phyloP scores from a whole-genome alignment of 2,797 vertebrate species.

The Hypotaenidia philippensis region DNA sequence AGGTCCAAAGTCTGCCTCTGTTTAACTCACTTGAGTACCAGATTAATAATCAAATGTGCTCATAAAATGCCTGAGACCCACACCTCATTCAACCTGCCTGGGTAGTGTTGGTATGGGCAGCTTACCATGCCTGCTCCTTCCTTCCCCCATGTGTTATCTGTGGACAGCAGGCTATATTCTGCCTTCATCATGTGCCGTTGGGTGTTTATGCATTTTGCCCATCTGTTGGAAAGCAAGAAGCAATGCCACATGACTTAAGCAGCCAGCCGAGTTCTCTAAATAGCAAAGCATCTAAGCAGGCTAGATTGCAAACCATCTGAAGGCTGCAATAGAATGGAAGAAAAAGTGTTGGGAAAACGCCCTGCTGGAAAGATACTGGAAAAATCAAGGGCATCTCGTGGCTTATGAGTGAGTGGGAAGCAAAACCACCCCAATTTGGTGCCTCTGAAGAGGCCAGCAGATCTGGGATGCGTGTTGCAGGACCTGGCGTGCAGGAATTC shows the following conservation, averaged over 20 bases:
- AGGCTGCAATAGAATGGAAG: background rate
- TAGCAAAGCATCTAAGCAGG: background rate
- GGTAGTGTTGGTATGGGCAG: background rate
- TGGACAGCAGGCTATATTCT: background rate
- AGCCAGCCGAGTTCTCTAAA: background rate
- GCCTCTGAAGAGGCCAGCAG: background rate
- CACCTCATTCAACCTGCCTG: background rate
- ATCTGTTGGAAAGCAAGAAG: background rate
- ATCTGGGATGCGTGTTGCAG: background rate
- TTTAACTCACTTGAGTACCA: background rate
- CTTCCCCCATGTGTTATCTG: background rate
- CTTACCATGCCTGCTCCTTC: background rate
- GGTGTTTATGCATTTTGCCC: background rate
- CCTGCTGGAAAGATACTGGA: background rate
- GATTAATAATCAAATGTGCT: background rate
- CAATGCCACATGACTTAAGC: background rate
- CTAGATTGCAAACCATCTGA: background rate
- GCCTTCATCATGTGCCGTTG: background rate
- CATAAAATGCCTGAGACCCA: background rate
- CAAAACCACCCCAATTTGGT: background rate
- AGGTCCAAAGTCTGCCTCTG: background rate
- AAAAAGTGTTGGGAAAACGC: background rate
- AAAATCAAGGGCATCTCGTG: background rate
- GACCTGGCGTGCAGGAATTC: constrained; percentile 36
- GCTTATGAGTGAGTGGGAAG: background rate